Conservation (phyloP, 2,113 vertebrate genomes). For the Lanius ludovicianus region DNA sequence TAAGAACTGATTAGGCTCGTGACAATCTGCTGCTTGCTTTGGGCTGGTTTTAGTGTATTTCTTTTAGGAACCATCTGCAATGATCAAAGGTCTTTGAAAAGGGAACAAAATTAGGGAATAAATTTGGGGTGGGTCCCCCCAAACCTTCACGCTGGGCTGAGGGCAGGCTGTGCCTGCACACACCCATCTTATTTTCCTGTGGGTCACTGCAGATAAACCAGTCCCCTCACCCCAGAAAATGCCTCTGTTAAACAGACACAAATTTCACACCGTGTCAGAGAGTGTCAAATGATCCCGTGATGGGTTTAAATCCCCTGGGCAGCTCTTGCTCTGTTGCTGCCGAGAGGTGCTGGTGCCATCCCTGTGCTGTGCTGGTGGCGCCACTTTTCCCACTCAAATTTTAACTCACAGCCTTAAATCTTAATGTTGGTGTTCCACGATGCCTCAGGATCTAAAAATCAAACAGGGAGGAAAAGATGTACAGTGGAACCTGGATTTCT, state of each 20-base stretch:
- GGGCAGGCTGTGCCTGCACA: not conserved
- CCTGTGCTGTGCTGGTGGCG: not conserved
- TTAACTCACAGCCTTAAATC: constrained; percentile 1
- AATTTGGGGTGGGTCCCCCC: not conserved
- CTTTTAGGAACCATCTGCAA: not conserved
- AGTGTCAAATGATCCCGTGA: not conserved
- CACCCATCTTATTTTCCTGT: not conserved
- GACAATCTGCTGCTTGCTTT: not conserved
- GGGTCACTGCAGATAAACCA: not conserved
- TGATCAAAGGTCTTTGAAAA: not conserved
- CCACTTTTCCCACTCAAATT: not conserved
- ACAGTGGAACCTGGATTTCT: not conserved
- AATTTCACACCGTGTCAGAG: not conserved
- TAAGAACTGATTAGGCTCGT: not conserved
- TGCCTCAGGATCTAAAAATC: not conserved
- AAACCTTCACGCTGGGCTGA: not conserved
- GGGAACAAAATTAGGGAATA: not conserved
- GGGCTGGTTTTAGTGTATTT: not conserved
- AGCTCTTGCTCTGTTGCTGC: not conserved
- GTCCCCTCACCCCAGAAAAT: not conserved
- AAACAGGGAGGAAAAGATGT: not conserved
- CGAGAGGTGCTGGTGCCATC: not conserved
- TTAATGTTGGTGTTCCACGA: not conserved
- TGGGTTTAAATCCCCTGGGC: not conserved
- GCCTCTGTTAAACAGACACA: not conserved